phyloP scores from a whole-genome alignment of 2,113 vertebrate genomes.

The Phainopepla nitens region DNA sequence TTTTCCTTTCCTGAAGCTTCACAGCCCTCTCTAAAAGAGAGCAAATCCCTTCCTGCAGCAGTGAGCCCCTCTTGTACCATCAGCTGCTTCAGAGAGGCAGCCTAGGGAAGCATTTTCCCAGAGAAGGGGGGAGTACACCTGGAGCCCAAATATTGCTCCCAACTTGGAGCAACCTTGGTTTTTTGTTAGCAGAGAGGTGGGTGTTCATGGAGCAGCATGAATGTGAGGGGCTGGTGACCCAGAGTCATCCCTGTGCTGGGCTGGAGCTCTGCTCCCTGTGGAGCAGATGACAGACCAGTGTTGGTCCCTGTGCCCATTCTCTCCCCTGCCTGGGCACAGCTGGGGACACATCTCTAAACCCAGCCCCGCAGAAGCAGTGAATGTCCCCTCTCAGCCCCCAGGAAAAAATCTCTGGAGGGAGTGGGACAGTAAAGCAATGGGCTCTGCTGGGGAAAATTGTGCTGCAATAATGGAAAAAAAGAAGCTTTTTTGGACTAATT shows the following conservation, averaged over 20 bases:
- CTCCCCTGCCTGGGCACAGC: not conserved
- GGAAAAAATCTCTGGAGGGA: not conserved
- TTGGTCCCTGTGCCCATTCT: not conserved
- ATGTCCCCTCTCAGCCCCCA: not conserved
- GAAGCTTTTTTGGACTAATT: not conserved
- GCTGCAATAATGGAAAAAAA: not conserved
- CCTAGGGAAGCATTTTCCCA: not conserved
- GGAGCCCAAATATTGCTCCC: not conserved
- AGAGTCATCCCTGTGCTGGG: not conserved
- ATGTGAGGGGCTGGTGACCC: not conserved
- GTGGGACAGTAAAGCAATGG: not conserved
- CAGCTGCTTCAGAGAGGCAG: not conserved
- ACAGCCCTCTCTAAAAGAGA: not conserved
- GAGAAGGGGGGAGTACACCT: not conserved
- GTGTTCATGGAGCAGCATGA: not conserved
- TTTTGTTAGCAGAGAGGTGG: not conserved
- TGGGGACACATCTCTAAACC: not conserved
- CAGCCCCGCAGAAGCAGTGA: not conserved
- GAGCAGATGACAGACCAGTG: not conserved
- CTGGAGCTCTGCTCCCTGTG: not conserved
- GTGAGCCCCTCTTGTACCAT: fast-evolving
- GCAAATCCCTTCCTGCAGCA: not conserved
- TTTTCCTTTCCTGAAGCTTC: not conserved
- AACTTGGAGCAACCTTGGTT: not conserved
- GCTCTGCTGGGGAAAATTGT: not conserved